These are phyloP conservation scores for Thera obeliscata DNA, from an alignment of 2,888 invertebrate species.

Conservation along the genomic window DNA sequence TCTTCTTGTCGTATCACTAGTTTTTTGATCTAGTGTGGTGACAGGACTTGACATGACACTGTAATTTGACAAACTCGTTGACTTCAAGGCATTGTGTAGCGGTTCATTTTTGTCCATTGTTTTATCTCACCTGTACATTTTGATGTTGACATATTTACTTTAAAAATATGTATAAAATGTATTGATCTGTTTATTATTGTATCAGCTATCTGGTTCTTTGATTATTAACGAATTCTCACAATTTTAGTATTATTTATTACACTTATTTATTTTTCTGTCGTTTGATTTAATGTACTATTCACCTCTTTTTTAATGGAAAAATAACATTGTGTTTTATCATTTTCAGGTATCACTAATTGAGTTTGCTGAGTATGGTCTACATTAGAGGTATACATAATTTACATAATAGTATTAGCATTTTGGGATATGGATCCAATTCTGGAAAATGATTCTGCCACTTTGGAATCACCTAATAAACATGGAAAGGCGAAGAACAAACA, in stretches of 20 bases:
- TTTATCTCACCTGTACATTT: too few relatives aligned
- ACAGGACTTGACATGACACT: too few relatives aligned
- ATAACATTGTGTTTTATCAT: slow-evolving; percentile 44
- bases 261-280: too few relatives aligned
- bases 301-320: neutral
- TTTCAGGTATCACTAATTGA: slow-evolving; percentile 65
- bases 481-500: slow-evolving; percentile 76
- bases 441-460: slow-evolving; percentile 78
- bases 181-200: too few relatives aligned
- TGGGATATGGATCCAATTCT: slow-evolving; percentile 79
- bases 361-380: slow-evolving; percentile 66
- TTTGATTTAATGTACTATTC: neutral
- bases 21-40: too few relatives aligned
- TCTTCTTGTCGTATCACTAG: too few relatives aligned
- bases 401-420: slow-evolving; percentile 47
- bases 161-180: too few relatives aligned
- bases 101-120: too few relatives aligned
- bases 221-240: neutral
- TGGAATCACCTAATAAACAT: slow-evolving; percentile 71
- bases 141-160: too few relatives aligned
- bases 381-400: slow-evolving; percentile 59
- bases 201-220: too few relatives aligned
- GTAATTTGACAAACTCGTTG: too few relatives aligned
- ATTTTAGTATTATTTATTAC: neutral
- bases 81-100: too few relatives aligned